Base-by-base conservation (phyloP, 1,140 invertebrate species). In the Colletes latitarsis region DNA sequence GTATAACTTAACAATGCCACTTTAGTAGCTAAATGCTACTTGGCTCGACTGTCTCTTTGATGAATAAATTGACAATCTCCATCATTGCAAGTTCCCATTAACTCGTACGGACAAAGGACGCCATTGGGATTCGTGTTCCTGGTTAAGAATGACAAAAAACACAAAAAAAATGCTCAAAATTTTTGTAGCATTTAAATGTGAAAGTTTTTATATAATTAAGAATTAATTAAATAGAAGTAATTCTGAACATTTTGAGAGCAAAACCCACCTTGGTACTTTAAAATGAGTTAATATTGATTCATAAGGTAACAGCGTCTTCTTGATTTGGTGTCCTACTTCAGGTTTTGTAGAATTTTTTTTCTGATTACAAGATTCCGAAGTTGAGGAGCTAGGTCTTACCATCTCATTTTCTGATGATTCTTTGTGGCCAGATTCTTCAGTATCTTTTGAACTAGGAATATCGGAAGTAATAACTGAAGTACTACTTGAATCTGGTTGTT, bases 11-110 rank as follows among this genome's bases (percentile, higher is more conserved):
- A 73, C 67, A 81, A 87, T 83, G 87, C 83, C 82, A 82, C 78
- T 81, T 85, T 84, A 85, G 84, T 82, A 81, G 76, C 78, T 82
- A 82, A 72, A 82, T 82, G 72, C 85, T 90, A 89, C 87, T 83
- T 82, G 82, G 77, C 82, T 80, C 87, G 87, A 82, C 77, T 89
- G 67, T 83, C 88, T 77, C 79, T 88, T 21, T 89, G 90, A 87
- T 93, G 92, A 82, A 91, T 74, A 82, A 85, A 93, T 82, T 87
- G 88, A 87, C 93, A 94, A 72, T 91, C 91, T 71, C 84, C 90
- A 70, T 94, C 93, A 68, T 86, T 91, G 87, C 93, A 94, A 67
- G 90, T 93, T 64, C 93, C 93, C 90, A 90, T 92, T 21, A 94
- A 84, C 75, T 93, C 92, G 76, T 87, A 94, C 1, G 93, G 93